phyloP scores from a whole-genome alignment of 2,113 vertebrate species.

The Tupaia chinensis region DNA sequence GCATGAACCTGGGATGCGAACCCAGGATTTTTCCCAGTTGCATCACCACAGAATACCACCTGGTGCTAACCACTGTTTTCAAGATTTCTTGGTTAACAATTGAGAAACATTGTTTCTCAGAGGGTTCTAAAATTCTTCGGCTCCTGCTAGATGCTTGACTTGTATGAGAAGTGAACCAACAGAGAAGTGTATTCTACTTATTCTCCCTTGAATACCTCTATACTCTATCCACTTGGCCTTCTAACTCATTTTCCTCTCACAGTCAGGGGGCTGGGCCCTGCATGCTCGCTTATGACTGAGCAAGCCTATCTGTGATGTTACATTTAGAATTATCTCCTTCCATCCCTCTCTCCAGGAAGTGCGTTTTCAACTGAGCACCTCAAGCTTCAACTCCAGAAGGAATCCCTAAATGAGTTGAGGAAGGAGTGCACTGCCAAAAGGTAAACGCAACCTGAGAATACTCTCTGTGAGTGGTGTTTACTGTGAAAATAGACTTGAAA shows the following conservation, averaged over 20 bases:
- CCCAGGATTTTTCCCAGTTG: no score
- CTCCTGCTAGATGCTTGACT: background rate
- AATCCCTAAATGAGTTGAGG: slow-evolving; percentile 91
- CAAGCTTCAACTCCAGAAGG: slow-evolving; percentile 92
- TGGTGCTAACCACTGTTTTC: no score
- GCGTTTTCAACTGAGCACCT: slow-evolving; percentile 90
- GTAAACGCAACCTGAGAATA: slow-evolving; percentile 83
- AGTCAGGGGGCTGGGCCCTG: background rate
- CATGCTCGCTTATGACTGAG: background rate
- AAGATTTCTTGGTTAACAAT: slow-evolving; percentile 36
- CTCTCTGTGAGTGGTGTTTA: background rate
- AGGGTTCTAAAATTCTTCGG: background rate
- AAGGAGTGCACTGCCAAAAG: slow-evolving; percentile 98
- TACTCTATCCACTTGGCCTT: background rate
- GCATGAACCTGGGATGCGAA: no score
- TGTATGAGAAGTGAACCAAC: background rate
- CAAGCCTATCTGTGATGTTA: background rate
- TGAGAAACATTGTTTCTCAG: slow-evolving; percentile 25
- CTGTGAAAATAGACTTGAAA: background rate
- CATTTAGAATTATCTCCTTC: slow-evolving; percentile 57
- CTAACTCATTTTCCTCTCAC: background rate
- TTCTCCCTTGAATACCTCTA: background rate
- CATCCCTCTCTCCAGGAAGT: slow-evolving; percentile 88
- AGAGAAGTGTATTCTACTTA: slow-evolving; percentile 4
- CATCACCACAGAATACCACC: no score